Conservation (phyloP, 64 coral and sea anemone species). For the Astreopora myriophthalma region DNA sequence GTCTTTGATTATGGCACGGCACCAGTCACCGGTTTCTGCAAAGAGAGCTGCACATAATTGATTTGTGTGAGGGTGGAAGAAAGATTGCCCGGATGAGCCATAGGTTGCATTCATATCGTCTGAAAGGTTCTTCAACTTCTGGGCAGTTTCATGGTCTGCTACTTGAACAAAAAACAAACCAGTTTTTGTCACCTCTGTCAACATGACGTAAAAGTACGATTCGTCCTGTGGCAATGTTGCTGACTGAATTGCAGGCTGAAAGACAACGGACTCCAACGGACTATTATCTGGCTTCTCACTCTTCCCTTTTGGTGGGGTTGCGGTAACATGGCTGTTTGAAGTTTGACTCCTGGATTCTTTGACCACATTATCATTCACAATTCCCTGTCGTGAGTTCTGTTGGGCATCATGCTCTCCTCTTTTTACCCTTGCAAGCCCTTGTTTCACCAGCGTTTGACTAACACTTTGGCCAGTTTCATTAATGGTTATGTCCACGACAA, state of each 20-base stretch:
- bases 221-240: conserved; percentile 11
- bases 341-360: not conserved
- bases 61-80: not conserved
- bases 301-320: not conserved
- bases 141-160: not conserved
- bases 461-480: conserved; percentile 29
- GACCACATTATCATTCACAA: not conserved
- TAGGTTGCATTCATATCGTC: conserved; percentile 38
- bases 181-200: conserved; percentile 22
- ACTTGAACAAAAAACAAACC: conserved; percentile 54
- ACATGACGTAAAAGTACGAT: conserved; percentile 28
- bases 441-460: conserved; percentile 32
- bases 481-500: conserved; percentile 63
- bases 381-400: not conserved
- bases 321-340: not conserved
- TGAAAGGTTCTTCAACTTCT: conserved; percentile 14
- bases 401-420: conserved; percentile 9
- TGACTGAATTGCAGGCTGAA: conserved; percentile 5
- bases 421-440: conserved; percentile 30
- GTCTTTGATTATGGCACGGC: conserved; percentile 25
- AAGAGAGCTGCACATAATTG: conserved; percentile 42
- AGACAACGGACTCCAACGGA: not conserved
- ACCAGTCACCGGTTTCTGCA: conserved; percentile 49
- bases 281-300: not conserved
- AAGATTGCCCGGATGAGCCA: not conserved